Base-by-base conservation (phyloP, 2,797 vertebrate species). In the Sphenopsis melanotis region DNA sequence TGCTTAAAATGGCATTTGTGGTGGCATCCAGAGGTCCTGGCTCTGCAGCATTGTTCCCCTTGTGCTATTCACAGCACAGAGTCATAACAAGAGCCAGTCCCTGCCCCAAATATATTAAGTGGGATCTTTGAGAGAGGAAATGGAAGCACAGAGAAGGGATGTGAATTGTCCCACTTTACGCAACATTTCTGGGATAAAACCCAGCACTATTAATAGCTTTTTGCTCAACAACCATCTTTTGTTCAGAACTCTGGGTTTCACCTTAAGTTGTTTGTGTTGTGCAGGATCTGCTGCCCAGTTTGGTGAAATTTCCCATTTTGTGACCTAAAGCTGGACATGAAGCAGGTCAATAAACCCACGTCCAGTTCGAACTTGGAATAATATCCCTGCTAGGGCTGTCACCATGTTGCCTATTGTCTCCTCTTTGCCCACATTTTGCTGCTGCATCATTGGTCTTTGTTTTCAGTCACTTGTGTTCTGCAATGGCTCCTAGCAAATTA, bases 151-250 rank as follows among this genome's bases (percentile, higher is more conserved):
- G 95, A 83, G 83, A 95, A 95, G 93, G 81, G 93, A 77, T 92
- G 71, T 77, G 90, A 95, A 90, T 96, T 90, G 88, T 96, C 92
- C 78, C 19, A 68, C 68, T 95, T 96, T 97, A 76, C 71, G 81
- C 94, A 97, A 96, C 22, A 57, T 64, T 96, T 95, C 95, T 95
- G 93, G 96, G 96, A 92, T 74, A 92, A 89, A 95, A 80, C 90
- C 95, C 94, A 97, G 71, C 47, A 84, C 94, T 96, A 97, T 95
- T 95, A 96, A 96, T 95, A 97, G 90, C 44, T 64, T 86, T 96
- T 95, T 96, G 92, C 81, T 95, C 90, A 96, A 96, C 75, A 95
- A 50, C 60, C 37, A 24, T 94, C 92, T 93, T 96, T 96, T 95
- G 95, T 96, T 95, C 81, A 66, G 83, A 90, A 44, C 46, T 80